Evolutionary conservation across 1,140 invertebrate genomes (phyloP).

Genomic region (Papilio dardanus): DNA sequence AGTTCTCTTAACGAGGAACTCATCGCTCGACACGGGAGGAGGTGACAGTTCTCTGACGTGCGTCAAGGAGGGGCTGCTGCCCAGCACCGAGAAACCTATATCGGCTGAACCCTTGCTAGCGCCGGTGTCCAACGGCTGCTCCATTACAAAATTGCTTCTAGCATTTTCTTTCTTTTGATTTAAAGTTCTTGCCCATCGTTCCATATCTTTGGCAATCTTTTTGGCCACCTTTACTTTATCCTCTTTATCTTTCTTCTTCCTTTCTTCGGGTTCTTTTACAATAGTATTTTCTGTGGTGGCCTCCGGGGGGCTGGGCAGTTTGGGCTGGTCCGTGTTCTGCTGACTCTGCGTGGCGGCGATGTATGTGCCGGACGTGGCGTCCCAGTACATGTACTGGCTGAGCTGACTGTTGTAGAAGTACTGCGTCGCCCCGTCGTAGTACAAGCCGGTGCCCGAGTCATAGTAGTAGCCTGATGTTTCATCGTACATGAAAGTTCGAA

Average conservation of each 20-base stretch:
- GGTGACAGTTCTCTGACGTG: conserved; percentile 68
- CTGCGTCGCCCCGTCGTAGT: conserved; percentile 97
- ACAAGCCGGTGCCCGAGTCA: conserved; percentile 95
- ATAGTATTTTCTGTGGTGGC: conserved; percentile 57
- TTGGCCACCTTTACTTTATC: conserved; percentile 99
- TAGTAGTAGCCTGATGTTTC: conserved; percentile 98
- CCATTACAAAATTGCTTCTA: conserved; percentile 85
- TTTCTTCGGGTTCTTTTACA: conserved; percentile 72
- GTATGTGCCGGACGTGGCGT: conserved; percentile 91
- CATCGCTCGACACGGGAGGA: conserved; percentile 79
- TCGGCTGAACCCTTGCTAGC: conserved; percentile 90
- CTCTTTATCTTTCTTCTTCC: conserved; percentile 86
- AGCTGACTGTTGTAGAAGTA: conserved; percentile 96
- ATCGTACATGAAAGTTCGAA: conserved; percentile 96
- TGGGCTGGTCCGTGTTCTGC: conserved; percentile 72
- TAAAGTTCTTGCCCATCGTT: conserved; percentile 97
- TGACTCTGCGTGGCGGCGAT: conserved; percentile 86
- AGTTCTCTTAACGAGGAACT: conserved; percentile 83
- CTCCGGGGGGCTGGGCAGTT: conserved; percentile 58
- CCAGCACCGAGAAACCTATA: conserved; percentile 93
- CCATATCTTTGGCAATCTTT: conserved; percentile 98
- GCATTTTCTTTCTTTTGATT: conserved; percentile 98
- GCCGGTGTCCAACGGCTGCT: conserved; percentile 76
- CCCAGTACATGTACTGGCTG: conserved; percentile 98
- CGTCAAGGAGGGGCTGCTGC: conserved; percentile 84